A percentile compares a stretch with the other conserved stretches of the same genome.
Conservation (phyloP, 2,113 vertebrate species). For the Tor tambroides region DNA sequence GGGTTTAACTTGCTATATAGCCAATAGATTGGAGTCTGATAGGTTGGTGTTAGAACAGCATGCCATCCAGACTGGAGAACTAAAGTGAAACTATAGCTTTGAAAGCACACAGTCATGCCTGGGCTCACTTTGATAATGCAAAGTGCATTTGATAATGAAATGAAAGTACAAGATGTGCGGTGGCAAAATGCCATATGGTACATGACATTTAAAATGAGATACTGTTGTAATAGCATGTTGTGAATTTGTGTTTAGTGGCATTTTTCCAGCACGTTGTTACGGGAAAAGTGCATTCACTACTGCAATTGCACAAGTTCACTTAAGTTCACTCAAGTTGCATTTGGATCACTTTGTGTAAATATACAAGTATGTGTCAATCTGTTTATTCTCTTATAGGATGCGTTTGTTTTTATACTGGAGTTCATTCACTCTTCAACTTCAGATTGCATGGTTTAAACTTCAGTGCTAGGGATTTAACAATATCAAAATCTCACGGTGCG, state of each 20-base stretch:
- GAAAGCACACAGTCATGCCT: background rate
- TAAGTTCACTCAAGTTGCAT: background rate
- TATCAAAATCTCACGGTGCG: no score
- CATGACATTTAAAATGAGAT: background rate
- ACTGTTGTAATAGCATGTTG: background rate
- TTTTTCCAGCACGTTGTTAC: background rate
- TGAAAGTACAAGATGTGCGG: background rate
- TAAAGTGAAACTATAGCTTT: background rate
- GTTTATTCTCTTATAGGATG: no score
- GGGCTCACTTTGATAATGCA: background rate
- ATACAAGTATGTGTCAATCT: no score
- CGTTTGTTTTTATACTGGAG: no score
- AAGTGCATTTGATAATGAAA: background rate
- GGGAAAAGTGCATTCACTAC: background rate
- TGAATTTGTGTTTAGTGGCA: background rate
- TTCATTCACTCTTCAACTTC: no score
- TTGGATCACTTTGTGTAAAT: no score
- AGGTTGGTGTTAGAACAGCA: background rate
- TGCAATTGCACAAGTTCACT: background rate
- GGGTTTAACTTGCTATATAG: background rate
- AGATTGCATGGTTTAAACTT: no score
- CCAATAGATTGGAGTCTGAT: background rate
- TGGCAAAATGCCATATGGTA: background rate
- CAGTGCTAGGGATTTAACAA: no score
- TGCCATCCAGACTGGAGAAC: background rate